A percentile compares a stretch with the other conserved stretches of the same genome.
phyloP scores from a whole-genome alignment of 2,113 vertebrate genomes.

The Salvelinus alpinus region DNA sequence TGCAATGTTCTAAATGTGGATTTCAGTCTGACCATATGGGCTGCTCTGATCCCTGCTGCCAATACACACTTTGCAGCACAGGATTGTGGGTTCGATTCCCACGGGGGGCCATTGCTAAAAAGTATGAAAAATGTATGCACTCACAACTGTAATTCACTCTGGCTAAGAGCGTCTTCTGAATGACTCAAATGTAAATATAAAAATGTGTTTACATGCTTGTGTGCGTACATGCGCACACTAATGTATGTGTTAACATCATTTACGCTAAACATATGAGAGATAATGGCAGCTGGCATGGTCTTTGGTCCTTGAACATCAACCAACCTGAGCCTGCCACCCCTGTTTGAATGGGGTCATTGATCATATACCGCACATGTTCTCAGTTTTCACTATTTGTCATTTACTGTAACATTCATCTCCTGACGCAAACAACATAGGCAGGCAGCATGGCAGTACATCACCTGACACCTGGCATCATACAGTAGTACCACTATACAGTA shows the following conservation, averaged over 20 bases:
- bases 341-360: background rate
- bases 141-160: too few relatives aligned
- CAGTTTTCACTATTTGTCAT: background rate
- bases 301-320: slow-evolving; percentile 14
- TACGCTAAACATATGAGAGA: slow-evolving; percentile 14
- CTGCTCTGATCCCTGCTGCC: slow-evolving; percentile 47
- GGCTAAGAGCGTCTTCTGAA: too few relatives aligned
- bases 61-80: slow-evolving; percentile 36
- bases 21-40: slow-evolving; percentile 52
- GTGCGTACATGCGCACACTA: background rate
- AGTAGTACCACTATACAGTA: too few relatives aligned
- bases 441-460: background rate
- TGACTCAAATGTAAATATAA: too few relatives aligned
- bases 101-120: too few relatives aligned
- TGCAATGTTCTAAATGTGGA: slow-evolving; percentile 41
- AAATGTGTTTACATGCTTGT: background rate
- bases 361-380: background rate
- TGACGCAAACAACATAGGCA: too few relatives aligned
- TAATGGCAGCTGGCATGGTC: slow-evolving; percentile 28
- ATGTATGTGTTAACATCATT: slow-evolving; percentile 35
- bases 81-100: background rate
- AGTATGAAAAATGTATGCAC: too few relatives aligned
- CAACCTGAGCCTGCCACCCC: slow-evolving; percentile 21
- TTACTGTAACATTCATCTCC: background rate
- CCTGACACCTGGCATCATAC: background rate